These are phyloP conservation scores for Macrobrachium nipponense DNA, from an alignment of 1,140 invertebrate genomes.

Conservation along the genomic window DNA sequence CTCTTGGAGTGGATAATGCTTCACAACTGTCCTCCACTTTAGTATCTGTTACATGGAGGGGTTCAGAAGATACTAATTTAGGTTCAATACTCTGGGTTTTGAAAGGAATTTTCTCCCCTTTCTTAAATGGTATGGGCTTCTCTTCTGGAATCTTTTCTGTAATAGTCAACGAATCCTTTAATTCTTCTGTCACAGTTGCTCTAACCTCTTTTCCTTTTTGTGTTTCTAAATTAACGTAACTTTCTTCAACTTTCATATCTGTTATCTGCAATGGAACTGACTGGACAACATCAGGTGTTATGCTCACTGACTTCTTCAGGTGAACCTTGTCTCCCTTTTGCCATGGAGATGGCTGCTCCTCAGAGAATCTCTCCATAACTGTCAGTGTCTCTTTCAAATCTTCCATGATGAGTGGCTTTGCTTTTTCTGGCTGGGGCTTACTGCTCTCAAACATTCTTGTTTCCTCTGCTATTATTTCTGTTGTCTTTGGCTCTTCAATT, in stretches of 20 bases:
- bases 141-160: slow-evolving; percentile 50
- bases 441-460: slow-evolving; percentile 21
- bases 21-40: slow-evolving; percentile 18
- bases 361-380: slow-evolving; percentile 38
- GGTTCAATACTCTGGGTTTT: slow-evolving; percentile 16
- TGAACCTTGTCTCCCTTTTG: slow-evolving; percentile 35
- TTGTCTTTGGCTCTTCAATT: slow-evolving; percentile 27
- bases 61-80: slow-evolving; percentile 14
- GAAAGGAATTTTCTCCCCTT: slow-evolving; percentile 43
- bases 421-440: slow-evolving; percentile 40
- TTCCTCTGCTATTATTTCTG: slow-evolving; percentile 31
- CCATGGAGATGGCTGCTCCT: slow-evolving; percentile 34
- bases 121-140: slow-evolving; percentile 22
- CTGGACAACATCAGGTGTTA: slow-evolving; percentile 24
- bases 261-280: slow-evolving; percentile 36
- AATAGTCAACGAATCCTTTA: slow-evolving; percentile 44
- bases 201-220: slow-evolving; percentile 20
- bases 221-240: slow-evolving; percentile 21
- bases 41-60: slow-evolving; percentile 34
- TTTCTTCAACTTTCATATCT: slow-evolving; percentile 38
- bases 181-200: slow-evolving; percentile 38
- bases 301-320: slow-evolving; percentile 26
- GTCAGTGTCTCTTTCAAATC: slow-evolving; percentile 28
- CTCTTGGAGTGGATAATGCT: neutral
- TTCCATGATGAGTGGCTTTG: slow-evolving; percentile 41